Evolutionary conservation across 2,113 vertebrate genomes (phyloP), one percentile per base, ranked within the genome.

Genomic region (Microcebus ravelobensis): DNA sequence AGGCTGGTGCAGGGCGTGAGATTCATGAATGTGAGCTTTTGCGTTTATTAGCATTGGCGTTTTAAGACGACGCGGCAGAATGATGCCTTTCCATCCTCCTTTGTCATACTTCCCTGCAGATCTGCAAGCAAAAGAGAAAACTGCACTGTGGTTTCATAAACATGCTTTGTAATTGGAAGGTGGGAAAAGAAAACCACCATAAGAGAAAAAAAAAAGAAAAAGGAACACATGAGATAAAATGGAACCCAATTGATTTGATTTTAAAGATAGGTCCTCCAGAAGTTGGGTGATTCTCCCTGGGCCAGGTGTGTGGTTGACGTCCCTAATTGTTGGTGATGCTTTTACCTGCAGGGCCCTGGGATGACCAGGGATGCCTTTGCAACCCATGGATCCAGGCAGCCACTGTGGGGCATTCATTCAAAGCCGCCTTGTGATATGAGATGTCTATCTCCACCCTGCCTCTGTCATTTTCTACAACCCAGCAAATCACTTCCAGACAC

Each of bases 1-100:
- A 15, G 4, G 3, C 5, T n/a, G 2, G 12, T 25, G 7, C 12
- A 12, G 8, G 20, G 34, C 5, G 1, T 23, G 4, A 1, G n/a
- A 52, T 27, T 12, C 34, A 36, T 13, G 34, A 27, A 23, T 25
- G 11, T 57, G 55, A 20, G 31, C 17, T 34, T 17, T 34, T 21
- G 31, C 3, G 18, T 52, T 31, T 77, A 21, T 50, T 52, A 34
- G 48, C 31, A 2, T 34, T 77, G 74, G 18, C 21, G 17, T 52
- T 77, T 80, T 57, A 36, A 57, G 77, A 25, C 14, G 10, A 13
- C 25, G 57, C 2, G 21, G 11, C 21, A 25, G 77, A 57, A 80
- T 8, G 55, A 57, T 2, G 1, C 21, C 50, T 36, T 55, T 34
- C 8, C 50, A 50, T 77, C 27, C 29, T 6, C 23, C 36, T 6